Evolutionary conservation across 2,797 vertebrate genomes (phyloP), one percentile per base, ranked within the genome.

Genomic region (Hippocampus kuda): DNA sequence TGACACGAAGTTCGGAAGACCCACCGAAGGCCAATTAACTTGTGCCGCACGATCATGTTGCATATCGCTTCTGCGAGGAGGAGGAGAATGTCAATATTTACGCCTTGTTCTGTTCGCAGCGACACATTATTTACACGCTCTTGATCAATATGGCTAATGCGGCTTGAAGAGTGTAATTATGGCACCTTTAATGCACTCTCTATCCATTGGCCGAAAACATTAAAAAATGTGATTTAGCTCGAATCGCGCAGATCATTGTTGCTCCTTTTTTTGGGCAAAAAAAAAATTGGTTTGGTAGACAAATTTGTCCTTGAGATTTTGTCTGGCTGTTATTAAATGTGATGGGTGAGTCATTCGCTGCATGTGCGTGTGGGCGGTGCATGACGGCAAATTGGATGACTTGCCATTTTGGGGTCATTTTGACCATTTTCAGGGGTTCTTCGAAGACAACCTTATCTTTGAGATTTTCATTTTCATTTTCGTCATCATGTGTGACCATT

Each of bases 61-160:
- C 79, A 83, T 71, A 49, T 20, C 1, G 9, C 54, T 66, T 72
- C 18, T 70, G 51, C 60, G 38, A 78, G 76, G 51, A 71, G 70
- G 68, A 71, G 63, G 76, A 64, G 71, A 42, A 24, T 70, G 82
- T 87, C 86, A 71, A 87, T 87, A 86, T 75, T 76, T 73, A 71
- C 18, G 44, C 74, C 65, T 51, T 74, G 83, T 85, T 65, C 78
- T 70, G 69, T 83, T 84, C 80, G 84, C 84, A 69, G 61, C 71
- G 67, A 75, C 73, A 72, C 83, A 73, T 78, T 87, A 81, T 86
- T 86, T 87, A 81, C 84, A 81, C 82, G 70, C 72, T 66, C 80
- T 80, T 74, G 83, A 88, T 89, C 88, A 41, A 89, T 88, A 64
- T 4, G 67, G 27, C 83, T 87, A 85, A 88, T 85, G 82, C 79